These are phyloP conservation scores for Nasonovia ribisnigri DNA, from an alignment of 2,888 invertebrate genomes.

Conservation along the genomic window DNA sequence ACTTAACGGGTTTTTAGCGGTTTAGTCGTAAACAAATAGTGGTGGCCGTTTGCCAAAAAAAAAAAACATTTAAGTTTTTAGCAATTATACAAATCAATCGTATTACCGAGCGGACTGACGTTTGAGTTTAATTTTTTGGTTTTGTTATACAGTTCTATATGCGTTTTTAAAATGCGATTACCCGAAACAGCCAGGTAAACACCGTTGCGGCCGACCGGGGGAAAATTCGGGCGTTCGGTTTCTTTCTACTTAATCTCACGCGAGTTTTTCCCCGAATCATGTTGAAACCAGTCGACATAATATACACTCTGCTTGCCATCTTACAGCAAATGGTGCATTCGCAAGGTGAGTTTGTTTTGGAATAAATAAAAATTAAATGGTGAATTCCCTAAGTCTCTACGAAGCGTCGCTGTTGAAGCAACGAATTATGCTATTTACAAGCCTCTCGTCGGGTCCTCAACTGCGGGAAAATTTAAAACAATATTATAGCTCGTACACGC, in stretches of 20 bases:
- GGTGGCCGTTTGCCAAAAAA: constrained; percentile 54
- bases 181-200: background rate
- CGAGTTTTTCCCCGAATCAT: constrained; percentile 38
- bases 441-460: background rate
- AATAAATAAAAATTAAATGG: background rate
- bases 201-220: background rate
- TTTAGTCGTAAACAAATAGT: constrained; percentile 62
- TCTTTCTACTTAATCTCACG: background rate
- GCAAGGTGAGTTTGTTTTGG: constrained; percentile 40
- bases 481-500: background rate
- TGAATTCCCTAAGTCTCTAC: background rate
- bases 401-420: background rate
- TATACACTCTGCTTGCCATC: constrained; percentile 51
- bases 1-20: constrained; percentile 63
- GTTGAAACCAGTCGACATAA: constrained; percentile 38
- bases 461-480: background rate
- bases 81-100: background rate
- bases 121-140: background rate
- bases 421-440: background rate
- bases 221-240: background rate
- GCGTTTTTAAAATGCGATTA: constrained; percentile 2
- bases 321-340: constrained; percentile 53
- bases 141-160: background rate
- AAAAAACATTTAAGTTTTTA: background rate
- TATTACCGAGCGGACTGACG: background rate